Conservation (phyloP, 2,113 vertebrate genomes). For the Sylvietta virens region DNA sequence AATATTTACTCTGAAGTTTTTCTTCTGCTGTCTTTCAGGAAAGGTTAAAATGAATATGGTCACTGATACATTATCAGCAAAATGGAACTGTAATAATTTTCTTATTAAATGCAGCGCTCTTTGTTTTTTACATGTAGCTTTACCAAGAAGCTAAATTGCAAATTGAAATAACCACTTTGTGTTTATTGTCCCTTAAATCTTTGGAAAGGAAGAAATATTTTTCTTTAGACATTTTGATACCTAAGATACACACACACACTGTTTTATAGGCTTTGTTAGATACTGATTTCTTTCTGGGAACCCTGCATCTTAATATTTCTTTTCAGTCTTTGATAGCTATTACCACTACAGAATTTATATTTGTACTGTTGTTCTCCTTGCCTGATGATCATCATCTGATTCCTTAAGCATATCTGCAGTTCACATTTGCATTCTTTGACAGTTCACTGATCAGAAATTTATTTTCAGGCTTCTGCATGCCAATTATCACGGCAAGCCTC, state of each 20-base stretch:
- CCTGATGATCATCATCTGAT: conserved; percentile 33
- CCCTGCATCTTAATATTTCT: not conserved
- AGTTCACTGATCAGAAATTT: conserved; percentile 85
- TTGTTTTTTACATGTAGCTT: not conserved
- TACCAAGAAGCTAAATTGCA: not conserved
- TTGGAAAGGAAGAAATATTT: not conserved
- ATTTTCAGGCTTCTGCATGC: conserved; percentile 78
- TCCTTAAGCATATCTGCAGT: conserved; percentile 69
- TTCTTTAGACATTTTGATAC: not conserved
- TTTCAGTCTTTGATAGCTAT: not conserved
- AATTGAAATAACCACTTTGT: not conserved
- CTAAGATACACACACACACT: not conserved
- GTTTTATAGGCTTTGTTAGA: not conserved
- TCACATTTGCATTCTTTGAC: conserved; percentile 77
- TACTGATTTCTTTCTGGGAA: not conserved
- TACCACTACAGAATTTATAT: not conserved
- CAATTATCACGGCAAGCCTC: conserved; percentile 83
- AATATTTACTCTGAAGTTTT: not conserved
- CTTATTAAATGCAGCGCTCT: not conserved
- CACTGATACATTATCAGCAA: not conserved
- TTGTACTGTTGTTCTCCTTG: not conserved
- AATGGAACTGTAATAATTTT: not conserved
- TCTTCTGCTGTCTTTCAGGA: not conserved
- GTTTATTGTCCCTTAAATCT: not conserved
- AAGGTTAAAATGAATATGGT: not conserved